These are phyloP conservation scores for Cynocephalus volans DNA, from an alignment of 2,113 vertebrate species.

Conservation along the genomic window DNA sequence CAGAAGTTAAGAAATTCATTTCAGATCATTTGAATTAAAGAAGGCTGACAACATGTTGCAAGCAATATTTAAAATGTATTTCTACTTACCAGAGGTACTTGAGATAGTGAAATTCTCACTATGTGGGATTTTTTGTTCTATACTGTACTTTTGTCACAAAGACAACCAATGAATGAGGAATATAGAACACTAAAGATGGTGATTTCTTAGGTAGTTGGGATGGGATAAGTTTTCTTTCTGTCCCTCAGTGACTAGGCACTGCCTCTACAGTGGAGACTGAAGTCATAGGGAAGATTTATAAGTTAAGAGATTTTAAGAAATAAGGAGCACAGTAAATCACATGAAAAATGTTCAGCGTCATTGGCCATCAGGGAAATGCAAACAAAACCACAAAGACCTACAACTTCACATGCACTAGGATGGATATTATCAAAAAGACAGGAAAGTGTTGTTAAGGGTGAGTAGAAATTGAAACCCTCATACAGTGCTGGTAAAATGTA, in stretches of 20 bases:
- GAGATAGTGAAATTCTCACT: background rate
- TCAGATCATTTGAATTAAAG: slow-evolving; percentile 5
- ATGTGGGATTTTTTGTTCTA: background rate
- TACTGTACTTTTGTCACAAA: background rate
- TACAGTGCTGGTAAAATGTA: background rate
- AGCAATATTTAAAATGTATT: background rate
- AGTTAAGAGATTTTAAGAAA: slow-evolving; percentile 32
- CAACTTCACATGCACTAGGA: background rate
- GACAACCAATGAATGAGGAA: background rate
- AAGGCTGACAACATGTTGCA: background rate
- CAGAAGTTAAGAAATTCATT: slow-evolving; percentile 49
- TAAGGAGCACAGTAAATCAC: background rate
- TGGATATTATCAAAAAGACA: background rate
- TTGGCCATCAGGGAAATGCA: background rate
- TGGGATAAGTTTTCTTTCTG: background rate
- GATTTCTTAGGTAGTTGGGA: background rate
- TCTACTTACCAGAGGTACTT: background rate
- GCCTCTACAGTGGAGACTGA: background rate
- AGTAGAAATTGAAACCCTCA: background rate
- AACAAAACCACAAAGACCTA: background rate
- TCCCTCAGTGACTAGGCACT: background rate
- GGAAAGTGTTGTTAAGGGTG: background rate
- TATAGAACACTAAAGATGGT: background rate
- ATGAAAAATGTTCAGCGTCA: background rate
- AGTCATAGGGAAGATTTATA: background rate